Conservation (phyloP, 1,140 invertebrate genomes). For the Bombus superbus region DNA sequence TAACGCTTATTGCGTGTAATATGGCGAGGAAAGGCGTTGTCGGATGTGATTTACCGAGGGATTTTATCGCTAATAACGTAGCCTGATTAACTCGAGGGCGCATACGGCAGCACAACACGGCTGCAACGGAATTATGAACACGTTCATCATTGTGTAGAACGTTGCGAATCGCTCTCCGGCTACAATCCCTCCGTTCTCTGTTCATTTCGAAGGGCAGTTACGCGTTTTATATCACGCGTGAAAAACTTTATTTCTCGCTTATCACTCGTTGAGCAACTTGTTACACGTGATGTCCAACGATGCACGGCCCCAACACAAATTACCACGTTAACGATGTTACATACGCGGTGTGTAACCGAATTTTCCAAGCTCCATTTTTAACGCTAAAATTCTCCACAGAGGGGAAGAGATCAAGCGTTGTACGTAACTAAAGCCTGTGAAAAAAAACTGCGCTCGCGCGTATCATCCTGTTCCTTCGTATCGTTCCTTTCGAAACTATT, state of each 20-base stretch:
- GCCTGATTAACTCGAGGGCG: conserved; percentile 17
- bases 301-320: conserved; percentile 15
- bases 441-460: too few relatives aligned
- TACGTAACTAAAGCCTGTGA: too few relatives aligned
- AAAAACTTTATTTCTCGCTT: conserved; percentile 50
- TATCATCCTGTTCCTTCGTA: too few relatives aligned
- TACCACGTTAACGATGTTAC: conserved; percentile 41
- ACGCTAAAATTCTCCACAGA: not conserved
- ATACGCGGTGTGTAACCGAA: not conserved
- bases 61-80: conserved; percentile 27
- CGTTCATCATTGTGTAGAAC: not conserved
- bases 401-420: not conserved
- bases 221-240: not conserved
- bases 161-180: not conserved
- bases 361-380: conserved; percentile 23
- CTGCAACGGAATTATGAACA: not conserved
- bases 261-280: conserved; percentile 43
- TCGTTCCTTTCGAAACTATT: not conserved
- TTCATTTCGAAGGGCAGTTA: not conserved
- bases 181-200: too few relatives aligned
- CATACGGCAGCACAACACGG: not conserved
- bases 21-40: not conserved
- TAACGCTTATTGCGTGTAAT: not conserved
- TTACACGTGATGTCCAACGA: conserved; percentile 25
- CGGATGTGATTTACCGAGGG: not conserved